phyloP scores from a whole-genome alignment of 2,888 invertebrate species.

The Bellardia pandia region DNA sequence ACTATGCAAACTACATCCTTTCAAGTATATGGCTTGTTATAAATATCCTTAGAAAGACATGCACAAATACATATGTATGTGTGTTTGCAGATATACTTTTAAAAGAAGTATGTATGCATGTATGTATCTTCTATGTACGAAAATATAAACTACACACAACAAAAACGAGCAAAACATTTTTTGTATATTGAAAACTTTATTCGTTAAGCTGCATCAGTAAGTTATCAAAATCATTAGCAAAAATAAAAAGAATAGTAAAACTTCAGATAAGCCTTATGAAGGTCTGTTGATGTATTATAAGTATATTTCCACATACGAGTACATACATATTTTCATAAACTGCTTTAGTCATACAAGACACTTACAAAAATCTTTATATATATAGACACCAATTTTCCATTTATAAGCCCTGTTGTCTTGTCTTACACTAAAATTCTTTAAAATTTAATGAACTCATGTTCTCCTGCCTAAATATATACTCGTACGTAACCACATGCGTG shows the following conservation, averaged over 20 bases:
- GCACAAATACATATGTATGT: neutral
- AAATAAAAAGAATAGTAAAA: conserved; percentile 17
- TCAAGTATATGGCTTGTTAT: conserved; percentile 9
- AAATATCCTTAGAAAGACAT: neutral
- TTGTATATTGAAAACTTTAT: conserved; percentile 44
- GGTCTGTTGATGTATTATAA: conserved; percentile 7
- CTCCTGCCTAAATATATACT: neutral
- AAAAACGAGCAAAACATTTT: neutral
- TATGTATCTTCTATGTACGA: neutral
- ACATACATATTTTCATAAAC: conserved; percentile 10
- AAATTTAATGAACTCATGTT: neutral
- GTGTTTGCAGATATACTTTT: neutral
- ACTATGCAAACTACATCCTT: conserved; percentile 24
- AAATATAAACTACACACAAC: neutral
- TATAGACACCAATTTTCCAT: neutral
- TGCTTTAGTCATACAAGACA: conserved; percentile 2
- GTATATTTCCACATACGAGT: neutral
- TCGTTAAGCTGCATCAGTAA: conserved; percentile 45
- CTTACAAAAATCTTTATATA: neutral
- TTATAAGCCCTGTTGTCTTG: neutral
- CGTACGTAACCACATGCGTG: neutral
- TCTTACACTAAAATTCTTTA: conserved; percentile 1
- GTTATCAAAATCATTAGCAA: conserved; percentile 43
- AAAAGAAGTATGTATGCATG: neutral
- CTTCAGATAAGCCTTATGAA: conserved; percentile 32